Percentiles rank a stretch among this genome's conserved stretches.
Evolutionary conservation across 1,140 invertebrate genomes (phyloP).

Genomic region (Drosophila seguyi): DNA sequence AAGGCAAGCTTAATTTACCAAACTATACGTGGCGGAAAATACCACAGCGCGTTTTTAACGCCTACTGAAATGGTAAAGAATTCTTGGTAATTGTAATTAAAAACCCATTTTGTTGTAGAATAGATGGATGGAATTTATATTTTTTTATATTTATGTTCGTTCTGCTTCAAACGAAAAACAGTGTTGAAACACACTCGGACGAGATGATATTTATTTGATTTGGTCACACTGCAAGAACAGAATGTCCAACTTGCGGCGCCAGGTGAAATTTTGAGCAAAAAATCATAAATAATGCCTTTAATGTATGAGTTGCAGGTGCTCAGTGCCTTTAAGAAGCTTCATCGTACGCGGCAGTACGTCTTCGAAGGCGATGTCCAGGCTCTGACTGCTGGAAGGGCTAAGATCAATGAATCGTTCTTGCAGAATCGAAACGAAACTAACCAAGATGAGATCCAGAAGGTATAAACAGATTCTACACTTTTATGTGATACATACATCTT

Average conservation of each 20-base stretch:
- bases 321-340: slow-evolving; percentile 73
- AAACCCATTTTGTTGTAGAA: too few relatives aligned
- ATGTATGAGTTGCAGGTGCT: slow-evolving; percentile 52
- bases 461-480: not conserved
- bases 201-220: not conserved
- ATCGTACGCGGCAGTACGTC: slow-evolving; percentile 73
- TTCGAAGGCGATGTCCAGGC: slow-evolving; percentile 71
- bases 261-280: slow-evolving; percentile 46
- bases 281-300: not conserved
- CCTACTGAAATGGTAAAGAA: not conserved
- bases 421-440: slow-evolving; percentile 66
- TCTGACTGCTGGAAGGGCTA: slow-evolving; percentile 52
- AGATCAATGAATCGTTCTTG: slow-evolving; percentile 77
- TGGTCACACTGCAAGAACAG: slow-evolving; percentile 17
- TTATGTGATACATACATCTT: not conserved
- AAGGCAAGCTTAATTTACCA: not conserved
- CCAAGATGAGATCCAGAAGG: slow-evolving; percentile 74
- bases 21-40: not conserved
- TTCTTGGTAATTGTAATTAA: too few relatives aligned
- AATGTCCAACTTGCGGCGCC: slow-evolving; percentile 69
- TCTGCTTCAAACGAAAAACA: not conserved
- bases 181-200: not conserved
- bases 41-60: not conserved
- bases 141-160: not conserved
- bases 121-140: too few relatives aligned